A percentile compares a stretch with the other conserved stretches of the same genome.
These are phyloP conservation scores for Epinephelus lanceolatus DNA, from an alignment of 2,113 vertebrate species.

Conservation along the genomic window DNA sequence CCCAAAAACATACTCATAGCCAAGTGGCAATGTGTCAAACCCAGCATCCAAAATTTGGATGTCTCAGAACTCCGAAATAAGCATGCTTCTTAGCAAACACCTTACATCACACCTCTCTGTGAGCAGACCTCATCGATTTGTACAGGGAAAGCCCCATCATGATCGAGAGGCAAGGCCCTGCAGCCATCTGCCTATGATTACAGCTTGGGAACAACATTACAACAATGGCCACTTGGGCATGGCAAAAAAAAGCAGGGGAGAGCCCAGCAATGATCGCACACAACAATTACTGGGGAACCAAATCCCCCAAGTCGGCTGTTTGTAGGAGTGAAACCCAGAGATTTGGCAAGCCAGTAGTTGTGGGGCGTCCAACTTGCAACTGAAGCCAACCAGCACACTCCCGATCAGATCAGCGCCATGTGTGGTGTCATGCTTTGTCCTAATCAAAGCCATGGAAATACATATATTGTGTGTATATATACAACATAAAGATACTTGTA, in stretches of 20 bases:
- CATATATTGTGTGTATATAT: background rate
- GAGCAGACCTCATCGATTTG: constrained; percentile 48
- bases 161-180: constrained; percentile 30
- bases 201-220: constrained; percentile 65
- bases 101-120: constrained; percentile 64
- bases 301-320: constrained; percentile 72
- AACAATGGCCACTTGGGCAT: constrained; percentile 71
- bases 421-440: constrained; percentile 65
- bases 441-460: constrained; percentile 71
- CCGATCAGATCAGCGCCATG: constrained; percentile 71
- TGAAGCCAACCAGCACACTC: constrained; percentile 72
- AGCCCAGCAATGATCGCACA: constrained; percentile 71
- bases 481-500: background rate
- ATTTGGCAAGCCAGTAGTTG: constrained; percentile 67
- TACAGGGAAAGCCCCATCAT: constrained; percentile 69
- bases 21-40: constrained; percentile 25
- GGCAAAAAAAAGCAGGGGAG: constrained; percentile 66
- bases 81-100: constrained; percentile 38
- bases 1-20: constrained; percentile 1
- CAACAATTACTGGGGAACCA: constrained; percentile 70
- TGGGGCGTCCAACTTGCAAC: constrained; percentile 63
- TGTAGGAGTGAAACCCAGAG: constrained; percentile 69
- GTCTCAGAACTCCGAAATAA: constrained; percentile 24
- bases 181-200: constrained; percentile 80
- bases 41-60: constrained; percentile 9